Conservation (phyloP, 2,113 vertebrate species). For the Corythornis vintsioides region DNA sequence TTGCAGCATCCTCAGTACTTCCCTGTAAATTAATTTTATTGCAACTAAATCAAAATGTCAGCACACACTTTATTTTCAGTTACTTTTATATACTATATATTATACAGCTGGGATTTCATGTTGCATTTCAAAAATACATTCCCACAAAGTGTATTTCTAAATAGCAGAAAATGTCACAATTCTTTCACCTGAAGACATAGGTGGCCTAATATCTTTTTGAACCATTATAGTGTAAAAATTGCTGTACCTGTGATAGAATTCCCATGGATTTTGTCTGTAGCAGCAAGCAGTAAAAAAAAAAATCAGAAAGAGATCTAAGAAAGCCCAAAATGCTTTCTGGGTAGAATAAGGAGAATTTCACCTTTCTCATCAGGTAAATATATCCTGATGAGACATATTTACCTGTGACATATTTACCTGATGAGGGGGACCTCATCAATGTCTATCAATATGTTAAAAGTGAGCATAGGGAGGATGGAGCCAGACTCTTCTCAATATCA, state of each 20-base stretch:
- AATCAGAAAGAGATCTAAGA: neutral
- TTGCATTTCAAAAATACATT: conserved; percentile 33
- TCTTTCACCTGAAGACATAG: neutral
- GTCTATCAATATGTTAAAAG: too few relatives aligned
- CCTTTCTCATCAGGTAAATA: neutral
- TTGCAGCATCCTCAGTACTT: conserved; percentile 34
- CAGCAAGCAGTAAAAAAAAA: neutral
- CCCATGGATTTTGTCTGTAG: neutral
- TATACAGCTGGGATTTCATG: conserved; percentile 29
- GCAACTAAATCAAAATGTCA: conserved; percentile 68
- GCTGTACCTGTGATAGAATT: neutral
- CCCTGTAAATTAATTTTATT: conserved; percentile 69
- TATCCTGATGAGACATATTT: neutral
- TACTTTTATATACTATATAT: conserved; percentile 43
- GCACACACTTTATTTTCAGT: conserved; percentile 43
- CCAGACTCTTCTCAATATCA: too few relatives aligned
- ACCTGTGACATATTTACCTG: too few relatives aligned
- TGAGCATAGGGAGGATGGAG: too few relatives aligned
- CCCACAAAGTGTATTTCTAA: conserved; percentile 13
- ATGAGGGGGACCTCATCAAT: too few relatives aligned
- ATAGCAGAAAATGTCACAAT: conserved; percentile 29
- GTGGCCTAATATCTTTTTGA: neutral
- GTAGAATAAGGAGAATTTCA: neutral
- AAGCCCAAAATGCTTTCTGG: neutral
- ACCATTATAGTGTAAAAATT: neutral